phyloP scores from a whole-genome alignment of 2,888 invertebrate species.

The Esperia sulphurella region DNA sequence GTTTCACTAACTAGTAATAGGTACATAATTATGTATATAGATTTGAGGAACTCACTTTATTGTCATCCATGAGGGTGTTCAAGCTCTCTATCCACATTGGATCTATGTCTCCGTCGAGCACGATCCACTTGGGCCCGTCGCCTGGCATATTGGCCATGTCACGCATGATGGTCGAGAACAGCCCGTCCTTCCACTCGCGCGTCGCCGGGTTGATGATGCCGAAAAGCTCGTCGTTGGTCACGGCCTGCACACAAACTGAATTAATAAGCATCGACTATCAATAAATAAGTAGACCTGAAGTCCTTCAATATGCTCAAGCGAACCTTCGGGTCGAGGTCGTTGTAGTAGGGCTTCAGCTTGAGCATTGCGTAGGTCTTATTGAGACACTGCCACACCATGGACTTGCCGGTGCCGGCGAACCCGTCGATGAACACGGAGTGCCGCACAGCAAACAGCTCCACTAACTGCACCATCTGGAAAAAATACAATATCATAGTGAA shows the following conservation, averaged over 20 bases:
- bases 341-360: slow-evolving; percentile 89
- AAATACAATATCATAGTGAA: neutral
- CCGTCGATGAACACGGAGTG: slow-evolving; percentile 95
- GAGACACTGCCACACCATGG: slow-evolving; percentile 95
- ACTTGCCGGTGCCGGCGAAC: slow-evolving; percentile 93
- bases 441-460: slow-evolving; percentile 94
- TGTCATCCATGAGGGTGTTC: slow-evolving; percentile 98
- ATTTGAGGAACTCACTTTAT: slow-evolving; percentile 81
- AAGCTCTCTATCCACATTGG: slow-evolving; percentile 99
- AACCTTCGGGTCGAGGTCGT: slow-evolving; percentile 88
- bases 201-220: slow-evolving; percentile 96
- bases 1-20: neutral
- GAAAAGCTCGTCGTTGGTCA: slow-evolving; percentile 96
- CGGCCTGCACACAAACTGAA: slow-evolving; percentile 82
- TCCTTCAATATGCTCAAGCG: neutral
- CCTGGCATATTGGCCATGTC: slow-evolving; percentile 94
- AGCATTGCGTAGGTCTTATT: slow-evolving; percentile 89
- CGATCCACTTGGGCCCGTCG: slow-evolving; percentile 95
- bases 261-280: neutral
- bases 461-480: slow-evolving; percentile 91
- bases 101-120: slow-evolving; percentile 97
- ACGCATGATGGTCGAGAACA: slow-evolving; percentile 95
- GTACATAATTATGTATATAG: too few relatives aligned
- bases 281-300: neutral
- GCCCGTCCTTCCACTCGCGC: slow-evolving; percentile 94